A percentile compares a stretch with the other conserved stretches of the same genome.
Evolutionary conservation across 2,888 invertebrate genomes (phyloP).

Genomic region (Argyra leucocephala): DNA sequence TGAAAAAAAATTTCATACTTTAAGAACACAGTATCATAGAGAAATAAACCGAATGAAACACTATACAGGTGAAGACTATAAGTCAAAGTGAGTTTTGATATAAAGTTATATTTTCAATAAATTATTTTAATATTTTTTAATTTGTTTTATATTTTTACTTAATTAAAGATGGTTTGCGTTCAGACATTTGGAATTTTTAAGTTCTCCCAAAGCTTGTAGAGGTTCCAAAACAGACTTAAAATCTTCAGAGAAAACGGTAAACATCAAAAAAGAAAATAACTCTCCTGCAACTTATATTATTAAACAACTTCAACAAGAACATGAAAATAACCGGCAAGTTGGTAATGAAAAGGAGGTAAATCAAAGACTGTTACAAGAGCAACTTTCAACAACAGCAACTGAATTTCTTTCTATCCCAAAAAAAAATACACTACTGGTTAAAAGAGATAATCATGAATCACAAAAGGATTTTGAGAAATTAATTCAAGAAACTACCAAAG

Average conservation of each 20-base stretch:
- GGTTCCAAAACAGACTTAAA: constrained; percentile 34
- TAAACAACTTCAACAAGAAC: constrained; percentile 19
- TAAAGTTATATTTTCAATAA: no score
- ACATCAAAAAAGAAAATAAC: constrained; percentile 21
- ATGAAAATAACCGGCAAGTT: constrained; percentile 15
- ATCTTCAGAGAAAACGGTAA: constrained; percentile 22
- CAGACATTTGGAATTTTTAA: constrained; percentile 51
- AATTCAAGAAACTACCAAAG: constrained; percentile 42
- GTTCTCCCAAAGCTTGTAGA: constrained; percentile 46
- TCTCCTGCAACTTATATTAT: neutral
- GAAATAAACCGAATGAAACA: constrained; percentile 50
- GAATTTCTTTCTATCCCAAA: constrained; percentile 30
- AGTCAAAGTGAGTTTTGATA: constrained; percentile 37
- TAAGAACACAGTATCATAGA: constrained; percentile 53
- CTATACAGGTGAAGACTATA: constrained; percentile 46
- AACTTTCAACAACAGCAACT: constrained; percentile 26
- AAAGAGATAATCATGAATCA: constrained; percentile 31
- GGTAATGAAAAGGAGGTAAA: constrained; percentile 8
- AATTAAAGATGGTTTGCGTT: constrained; percentile 45
- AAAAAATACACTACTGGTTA: constrained; percentile 21
- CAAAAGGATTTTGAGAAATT: constrained; percentile 37
- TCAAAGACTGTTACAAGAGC: constrained; percentile 12
- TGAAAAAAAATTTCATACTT: constrained; percentile 53
- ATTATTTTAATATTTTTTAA: neutral
- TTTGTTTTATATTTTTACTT: neutral